Evolutionary conservation across 2,797 vertebrate species (phyloP).

Genomic region (Lutjanus campechanus): DNA sequence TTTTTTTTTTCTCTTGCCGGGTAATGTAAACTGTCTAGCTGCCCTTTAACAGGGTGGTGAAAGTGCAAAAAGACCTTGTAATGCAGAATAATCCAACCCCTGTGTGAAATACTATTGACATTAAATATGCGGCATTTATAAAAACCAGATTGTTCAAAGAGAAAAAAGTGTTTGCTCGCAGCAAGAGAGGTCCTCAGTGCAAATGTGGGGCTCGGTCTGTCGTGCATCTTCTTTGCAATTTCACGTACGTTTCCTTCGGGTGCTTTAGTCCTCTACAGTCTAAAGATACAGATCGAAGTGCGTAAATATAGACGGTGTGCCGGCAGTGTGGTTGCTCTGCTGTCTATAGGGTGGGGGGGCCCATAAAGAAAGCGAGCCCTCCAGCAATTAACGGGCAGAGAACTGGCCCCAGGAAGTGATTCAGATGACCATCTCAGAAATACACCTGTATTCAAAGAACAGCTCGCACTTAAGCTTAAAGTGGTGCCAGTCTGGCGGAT

Average conservation of each 20-base stretch:
- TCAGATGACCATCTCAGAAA: too few relatives aligned
- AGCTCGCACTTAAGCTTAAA: too few relatives aligned
- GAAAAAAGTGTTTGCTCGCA: not conserved
- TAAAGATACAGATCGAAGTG: not conserved
- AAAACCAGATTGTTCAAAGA: slow-evolving; percentile 8
- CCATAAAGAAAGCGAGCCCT: too few relatives aligned
- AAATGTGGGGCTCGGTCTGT: not conserved
- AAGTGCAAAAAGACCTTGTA: slow-evolving; percentile 33
- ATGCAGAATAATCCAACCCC: slow-evolving; percentile 17
- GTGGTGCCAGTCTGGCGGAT: too few relatives aligned
- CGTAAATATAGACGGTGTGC: too few relatives aligned
- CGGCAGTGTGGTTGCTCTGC: too few relatives aligned
- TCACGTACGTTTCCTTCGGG: not conserved
- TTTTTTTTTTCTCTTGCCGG: not conserved
- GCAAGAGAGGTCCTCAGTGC: not conserved
- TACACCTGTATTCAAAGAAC: too few relatives aligned
- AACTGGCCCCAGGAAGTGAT: too few relatives aligned
- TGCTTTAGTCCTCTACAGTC: not conserved
- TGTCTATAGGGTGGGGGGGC: too few relatives aligned
- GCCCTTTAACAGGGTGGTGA: slow-evolving; percentile 37
- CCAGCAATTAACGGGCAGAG: too few relatives aligned
- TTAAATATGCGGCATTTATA: slow-evolving; percentile 27
- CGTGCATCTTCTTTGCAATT: not conserved
- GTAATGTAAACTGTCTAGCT: slow-evolving; percentile 22
- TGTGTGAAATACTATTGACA: slow-evolving; percentile 24